Percentiles rank a stretch among this genome's conserved stretches.
These are phyloP conservation scores for Epicauta chinensis DNA, from an alignment of 1,140 invertebrate species.

Conservation along the genomic window DNA sequence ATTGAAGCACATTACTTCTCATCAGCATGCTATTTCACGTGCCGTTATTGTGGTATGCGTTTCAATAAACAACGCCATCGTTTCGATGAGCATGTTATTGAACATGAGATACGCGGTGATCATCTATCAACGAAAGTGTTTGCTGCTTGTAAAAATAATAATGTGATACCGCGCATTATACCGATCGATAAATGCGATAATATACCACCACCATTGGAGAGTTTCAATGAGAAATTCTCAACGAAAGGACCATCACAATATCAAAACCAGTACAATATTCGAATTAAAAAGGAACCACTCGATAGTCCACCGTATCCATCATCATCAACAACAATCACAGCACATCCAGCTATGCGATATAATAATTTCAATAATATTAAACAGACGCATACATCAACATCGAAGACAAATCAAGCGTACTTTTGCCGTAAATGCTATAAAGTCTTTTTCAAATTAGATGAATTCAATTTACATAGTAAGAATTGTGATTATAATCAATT, in stretches of 20 bases:
- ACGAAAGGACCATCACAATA: too few relatives aligned
- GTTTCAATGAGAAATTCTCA: too few relatives aligned
- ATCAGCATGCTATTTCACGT: conserved; percentile 36
- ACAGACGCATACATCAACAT: too few relatives aligned
- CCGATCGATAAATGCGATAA: conserved; percentile 19
- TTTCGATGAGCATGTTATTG: conserved; percentile 34
- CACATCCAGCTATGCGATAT: background rate
- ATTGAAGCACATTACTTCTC: conserved; percentile 41
- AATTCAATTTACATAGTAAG: conserved; percentile 39
- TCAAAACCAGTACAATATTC: background rate
- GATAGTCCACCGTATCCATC: background rate
- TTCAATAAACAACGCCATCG: conserved; percentile 39
- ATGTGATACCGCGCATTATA: conserved; percentile 29
- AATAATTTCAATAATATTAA: conserved; percentile 11
- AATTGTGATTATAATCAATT: conserved; percentile 31
- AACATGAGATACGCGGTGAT: conserved; percentile 32
- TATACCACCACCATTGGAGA: background rate
- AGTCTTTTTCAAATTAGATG: conserved; percentile 40
- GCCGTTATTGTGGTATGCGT: conserved; percentile 38
- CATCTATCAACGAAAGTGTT: conserved; percentile 33
- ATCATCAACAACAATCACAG: background rate
- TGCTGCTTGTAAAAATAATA: conserved; percentile 32
- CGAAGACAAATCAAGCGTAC: conserved; percentile 39
- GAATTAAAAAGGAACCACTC: conserved; percentile 4
- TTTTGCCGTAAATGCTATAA: conserved; percentile 41